Evolutionary conservation across 2,113 vertebrate genomes (phyloP), one percentile per base, ranked within the genome.

Genomic region (Mastomys natalensis): DNA sequence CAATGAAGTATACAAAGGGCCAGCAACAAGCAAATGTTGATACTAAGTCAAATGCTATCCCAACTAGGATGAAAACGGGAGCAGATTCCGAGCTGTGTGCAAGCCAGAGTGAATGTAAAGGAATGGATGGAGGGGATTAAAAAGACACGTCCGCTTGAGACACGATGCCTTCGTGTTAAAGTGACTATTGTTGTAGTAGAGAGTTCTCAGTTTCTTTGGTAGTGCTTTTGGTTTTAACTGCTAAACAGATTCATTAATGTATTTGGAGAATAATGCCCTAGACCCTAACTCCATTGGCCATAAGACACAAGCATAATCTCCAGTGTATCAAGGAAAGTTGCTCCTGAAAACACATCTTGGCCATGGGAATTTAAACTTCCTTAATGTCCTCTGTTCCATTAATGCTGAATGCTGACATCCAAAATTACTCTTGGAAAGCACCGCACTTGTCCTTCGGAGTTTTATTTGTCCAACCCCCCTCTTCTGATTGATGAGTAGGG

Each of bases 81-180:
- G 43, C 4, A 5, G 5, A 12, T 64, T 55, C 74, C 64, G 31
- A 95, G 53, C 21, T 3, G 7, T 1, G 13, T 0, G 12, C n/a
- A 26, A 31, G 37, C 1, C 40, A 76, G 58, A 73, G 45, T 26
- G 43, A n/a, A 43, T 0, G 45, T 13, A 6, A 48, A 5, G 29
- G 17, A 13, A 68, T 5, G 48, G 43, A 70, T 29, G 6, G 58
- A 48, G 51, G 29, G 4, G 2, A 22, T 6, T 51, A 16, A 68
- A 34, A 84, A 29, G 48, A 53, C 5, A 68, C 0, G 24, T n/a
- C 16, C 55, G 12, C 43, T 62, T 21, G 8, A 17, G 51, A 2
- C 85, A 81, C 0, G 15, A 29, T 21, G 19, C 29, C 45, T 19
- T 0, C 4, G 9, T n/a, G 34, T 3, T 51, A n/a, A 80, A 64